A percentile compares a stretch with the other conserved stretches of the same genome.
Conservation (phyloP, 2,113 vertebrate species). For the Amphiprion percula region DNA sequence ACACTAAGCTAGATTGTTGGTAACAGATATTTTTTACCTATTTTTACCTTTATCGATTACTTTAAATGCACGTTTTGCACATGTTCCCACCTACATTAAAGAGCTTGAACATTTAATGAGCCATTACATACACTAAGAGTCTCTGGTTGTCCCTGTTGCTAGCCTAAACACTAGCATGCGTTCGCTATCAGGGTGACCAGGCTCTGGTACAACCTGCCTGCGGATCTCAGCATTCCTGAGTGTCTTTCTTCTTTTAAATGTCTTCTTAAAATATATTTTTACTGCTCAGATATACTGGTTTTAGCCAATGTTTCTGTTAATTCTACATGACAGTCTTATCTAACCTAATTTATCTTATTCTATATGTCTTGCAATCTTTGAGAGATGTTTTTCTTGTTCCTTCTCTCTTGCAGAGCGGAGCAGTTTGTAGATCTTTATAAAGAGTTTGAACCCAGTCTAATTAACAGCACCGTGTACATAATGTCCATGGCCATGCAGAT, state of each 20-base stretch:
- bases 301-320: too few species aligned
- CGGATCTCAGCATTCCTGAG: neutral
- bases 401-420: constrained; percentile 83
- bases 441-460: constrained; percentile 96
- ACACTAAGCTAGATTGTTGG: neutral
- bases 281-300: too few species aligned
- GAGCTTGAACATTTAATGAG: too few species aligned
- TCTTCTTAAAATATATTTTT: too few species aligned
- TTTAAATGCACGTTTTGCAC: neutral
- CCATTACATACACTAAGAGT: too few species aligned
- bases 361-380: neutral
- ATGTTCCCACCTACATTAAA: too few species aligned
- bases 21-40: neutral
- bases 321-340: too few species aligned
- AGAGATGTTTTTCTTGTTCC: neutral
- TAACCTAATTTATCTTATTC: neutral
- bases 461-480: constrained; percentile 98
- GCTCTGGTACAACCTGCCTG: neutral
- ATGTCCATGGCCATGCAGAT: constrained; percentile 99
- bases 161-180: too few species aligned
- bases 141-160: too few species aligned
- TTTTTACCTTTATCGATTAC: neutral
- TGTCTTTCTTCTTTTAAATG: neutral
- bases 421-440: constrained; percentile 94
- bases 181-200: neutral